Base-by-base conservation (phyloP, 2,113 vertebrate species). In the Phaethornis superciliosus region DNA sequence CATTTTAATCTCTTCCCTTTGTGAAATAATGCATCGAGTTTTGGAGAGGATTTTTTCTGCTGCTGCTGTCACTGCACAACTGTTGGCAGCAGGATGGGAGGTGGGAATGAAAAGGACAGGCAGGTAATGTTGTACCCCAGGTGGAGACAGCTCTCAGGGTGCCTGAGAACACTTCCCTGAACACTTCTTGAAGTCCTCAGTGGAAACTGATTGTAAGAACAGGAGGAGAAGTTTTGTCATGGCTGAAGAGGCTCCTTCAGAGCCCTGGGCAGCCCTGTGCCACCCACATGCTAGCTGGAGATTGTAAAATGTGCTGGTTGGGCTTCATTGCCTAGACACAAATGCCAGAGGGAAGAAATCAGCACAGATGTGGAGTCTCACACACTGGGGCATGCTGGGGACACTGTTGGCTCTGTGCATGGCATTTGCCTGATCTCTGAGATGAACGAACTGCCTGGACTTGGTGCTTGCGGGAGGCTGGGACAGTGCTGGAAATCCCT, bases 311-410 rank as follows among this genome's bases (percentile, higher is more conserved):
- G 15, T 32, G 46, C 72, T 78, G 67, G 6, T 68, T 76, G 37
- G 33, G 27, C 63, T 95, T 78, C 63, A 9, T 58, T 91, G 87
- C 90, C 82, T 65, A 44, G 87, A 71, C 27, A 5, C 20, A 42
- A 87, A 51, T 35, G 26, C 74, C 70, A 76, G 65, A 63, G 75
- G 77, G 37, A 77, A 85, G 67, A 85, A 93, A 84, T 59, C 22
- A 15, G 56, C 26, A 32, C 4, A n/a, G 49, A 40, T 72, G 32
- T 21, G 58, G 72, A 85, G 33, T 17, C 32, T 79, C 16, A 77
- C 52, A 40, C 40, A 40, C 40, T 40, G 40, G 37, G 23, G 28
- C 3, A 2, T 17, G 0, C 79, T 54, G 62, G 18, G 30, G 27
- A 12, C 26, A 17, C 60, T 71, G 49, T 47, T 62, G 83, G 64